Evolutionary conservation across 2,113 vertebrate genomes (phyloP).

Genomic region (Procapra przewalskii): DNA sequence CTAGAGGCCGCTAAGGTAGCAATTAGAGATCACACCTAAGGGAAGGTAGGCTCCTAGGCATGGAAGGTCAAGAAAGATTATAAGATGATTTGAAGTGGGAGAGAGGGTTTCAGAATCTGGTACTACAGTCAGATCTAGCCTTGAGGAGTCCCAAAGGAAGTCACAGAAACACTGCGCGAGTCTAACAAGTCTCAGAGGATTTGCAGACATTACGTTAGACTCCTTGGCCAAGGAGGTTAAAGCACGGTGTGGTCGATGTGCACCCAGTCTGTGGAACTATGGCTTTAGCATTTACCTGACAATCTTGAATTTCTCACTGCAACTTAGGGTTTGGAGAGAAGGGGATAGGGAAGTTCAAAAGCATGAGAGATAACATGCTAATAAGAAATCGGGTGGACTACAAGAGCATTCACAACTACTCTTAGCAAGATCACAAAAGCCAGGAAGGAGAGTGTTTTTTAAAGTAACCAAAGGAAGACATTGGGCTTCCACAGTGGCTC

Average conservation of each 20-base stretch:
- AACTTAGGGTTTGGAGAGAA: background rate
- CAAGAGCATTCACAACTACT: background rate
- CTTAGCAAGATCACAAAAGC: background rate
- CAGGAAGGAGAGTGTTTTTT: background rate
- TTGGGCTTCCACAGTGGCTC: background rate
- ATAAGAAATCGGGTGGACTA: background rate
- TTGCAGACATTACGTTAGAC: background rate
- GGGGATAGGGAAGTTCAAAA: background rate
- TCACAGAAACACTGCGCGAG: background rate
- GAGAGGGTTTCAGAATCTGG: background rate
- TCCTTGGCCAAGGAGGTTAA: background rate
- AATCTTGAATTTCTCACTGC: background rate
- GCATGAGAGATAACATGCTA: background rate
- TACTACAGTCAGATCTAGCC: background rate
- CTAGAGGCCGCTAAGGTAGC: background rate
- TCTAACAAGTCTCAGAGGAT: background rate
- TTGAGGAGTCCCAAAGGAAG: background rate
- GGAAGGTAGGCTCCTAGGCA: background rate
- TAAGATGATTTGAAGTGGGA: background rate
- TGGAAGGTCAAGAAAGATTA: background rate
- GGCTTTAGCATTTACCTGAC: background rate
- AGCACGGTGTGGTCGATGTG: rapidly evolving
- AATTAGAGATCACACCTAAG: background rate
- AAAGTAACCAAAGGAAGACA: background rate
- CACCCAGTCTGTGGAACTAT: background rate